A percentile compares a stretch with the other conserved stretches of the same genome.
Conservation (phyloP, 1,140 invertebrate species). For the Pararge aegeria region DNA sequence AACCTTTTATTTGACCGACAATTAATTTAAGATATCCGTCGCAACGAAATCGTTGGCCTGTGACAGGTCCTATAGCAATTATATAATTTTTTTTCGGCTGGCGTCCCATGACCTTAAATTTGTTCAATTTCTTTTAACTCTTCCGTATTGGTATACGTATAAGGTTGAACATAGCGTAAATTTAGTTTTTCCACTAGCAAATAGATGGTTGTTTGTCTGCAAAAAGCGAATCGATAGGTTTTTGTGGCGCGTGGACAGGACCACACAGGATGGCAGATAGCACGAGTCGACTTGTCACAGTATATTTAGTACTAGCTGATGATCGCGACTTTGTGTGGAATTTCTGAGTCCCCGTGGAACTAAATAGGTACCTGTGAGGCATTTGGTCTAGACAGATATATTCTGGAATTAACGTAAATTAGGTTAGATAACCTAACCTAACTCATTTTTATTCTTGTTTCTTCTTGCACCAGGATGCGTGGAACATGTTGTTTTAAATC, state of each 20-base stretch:
- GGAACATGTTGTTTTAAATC: too few relatives aligned
- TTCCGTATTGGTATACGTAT: constrained; percentile 15
- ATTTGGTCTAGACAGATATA: too few relatives aligned
- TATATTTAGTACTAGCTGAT: constrained; percentile 9
- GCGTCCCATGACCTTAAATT: constrained; percentile 15
- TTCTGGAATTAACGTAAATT: too few relatives aligned
- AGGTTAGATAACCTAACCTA: too few relatives aligned
- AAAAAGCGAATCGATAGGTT: constrained; percentile 51
- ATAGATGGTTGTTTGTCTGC: constrained; percentile 30
- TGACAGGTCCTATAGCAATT: constrained; percentile 48
- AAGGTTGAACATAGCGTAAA: constrained; percentile 30
- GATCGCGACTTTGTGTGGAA: neutral
- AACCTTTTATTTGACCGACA: constrained; percentile 44
- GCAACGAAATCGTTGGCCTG: constrained; percentile 47
- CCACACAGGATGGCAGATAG: constrained; percentile 44
- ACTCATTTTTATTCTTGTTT: too few relatives aligned
- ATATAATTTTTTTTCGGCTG: constrained; percentile 39
- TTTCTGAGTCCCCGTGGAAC: too few relatives aligned
- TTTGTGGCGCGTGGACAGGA: constrained; percentile 37
- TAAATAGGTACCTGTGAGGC: too few relatives aligned
- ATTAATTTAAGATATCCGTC: constrained; percentile 50
- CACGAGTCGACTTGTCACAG: constrained; percentile 14
- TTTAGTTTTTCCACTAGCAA: constrained; percentile 10
- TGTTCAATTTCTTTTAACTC: neutral
- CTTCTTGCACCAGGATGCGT: too few relatives aligned